Evolutionary conservation across 2,113 vertebrate genomes (phyloP).

Genomic region (Cercocebus atys): DNA sequence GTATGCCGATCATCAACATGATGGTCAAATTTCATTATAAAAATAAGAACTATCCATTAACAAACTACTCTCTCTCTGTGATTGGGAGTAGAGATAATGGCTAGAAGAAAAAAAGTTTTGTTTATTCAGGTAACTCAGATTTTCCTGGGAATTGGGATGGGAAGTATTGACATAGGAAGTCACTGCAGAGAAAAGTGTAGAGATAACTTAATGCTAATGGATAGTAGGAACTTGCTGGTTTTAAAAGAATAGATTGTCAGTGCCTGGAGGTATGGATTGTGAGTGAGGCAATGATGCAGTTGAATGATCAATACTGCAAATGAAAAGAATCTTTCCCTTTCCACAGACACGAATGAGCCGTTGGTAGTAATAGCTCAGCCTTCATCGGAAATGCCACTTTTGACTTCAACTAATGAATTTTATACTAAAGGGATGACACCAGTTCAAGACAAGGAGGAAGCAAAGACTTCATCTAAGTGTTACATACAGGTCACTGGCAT

Average conservation of each 20-base stretch:
- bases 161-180: slow-evolving; percentile 47
- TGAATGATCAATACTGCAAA: not conserved
- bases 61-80: not conserved
- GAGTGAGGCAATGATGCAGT: not conserved
- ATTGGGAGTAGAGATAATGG: not conserved
- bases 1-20: slow-evolving; percentile 15
- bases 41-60: slow-evolving; percentile 24
- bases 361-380: slow-evolving; percentile 68
- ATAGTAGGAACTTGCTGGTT: slow-evolving; percentile 18
- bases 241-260: slow-evolving; percentile 6
- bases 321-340: slow-evolving; percentile 50
- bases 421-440: slow-evolving; percentile 55
- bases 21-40: slow-evolving; percentile 23
- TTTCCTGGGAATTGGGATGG: not conserved
- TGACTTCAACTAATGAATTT: slow-evolving; percentile 66
- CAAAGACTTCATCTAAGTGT: slow-evolving; percentile 89
- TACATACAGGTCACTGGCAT: slow-evolving; percentile 96
- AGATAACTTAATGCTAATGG: not conserved
- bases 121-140: slow-evolving; percentile 24
- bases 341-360: slow-evolving; percentile 67
- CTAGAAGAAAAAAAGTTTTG: slow-evolving; percentile 40
- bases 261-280: not conserved
- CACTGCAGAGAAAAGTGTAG: not conserved
- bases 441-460: slow-evolving; percentile 67
- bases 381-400: slow-evolving; percentile 59